Evolutionary conservation across 1,140 invertebrate species (phyloP).

Genomic region (Latrodectus geometricus): DNA sequence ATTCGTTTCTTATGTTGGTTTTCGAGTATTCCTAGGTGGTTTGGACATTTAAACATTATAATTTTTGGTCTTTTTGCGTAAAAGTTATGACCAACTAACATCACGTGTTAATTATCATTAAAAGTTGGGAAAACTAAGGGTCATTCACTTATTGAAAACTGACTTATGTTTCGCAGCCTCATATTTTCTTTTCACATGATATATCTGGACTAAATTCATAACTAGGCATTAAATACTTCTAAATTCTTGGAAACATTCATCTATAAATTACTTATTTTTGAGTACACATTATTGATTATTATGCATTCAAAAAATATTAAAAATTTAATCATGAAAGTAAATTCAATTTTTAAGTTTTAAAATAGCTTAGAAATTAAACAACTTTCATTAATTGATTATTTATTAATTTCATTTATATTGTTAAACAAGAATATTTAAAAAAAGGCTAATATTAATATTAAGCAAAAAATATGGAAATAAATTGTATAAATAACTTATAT

Average conservation of each 20-base stretch:
- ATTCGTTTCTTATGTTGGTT: neutral
- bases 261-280: neutral
- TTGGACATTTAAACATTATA: neutral
- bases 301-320: too few relatives aligned
- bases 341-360: too few relatives aligned
- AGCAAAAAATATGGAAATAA: too few relatives aligned
- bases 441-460: too few relatives aligned
- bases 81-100: neutral
- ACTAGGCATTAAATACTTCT: neutral
- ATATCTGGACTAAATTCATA: neutral
- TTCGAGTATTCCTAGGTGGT: neutral
- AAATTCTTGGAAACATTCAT: neutral
- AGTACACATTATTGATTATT: neutral
- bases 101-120: neutral
- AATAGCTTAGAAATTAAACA: too few relatives aligned
- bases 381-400: too few relatives aligned
- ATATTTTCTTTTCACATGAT: neutral
- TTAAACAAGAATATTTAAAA: too few relatives aligned
- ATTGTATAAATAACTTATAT: too few relatives aligned
- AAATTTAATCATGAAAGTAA: too few relatives aligned
- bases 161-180: neutral
- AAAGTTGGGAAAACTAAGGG: neutral
- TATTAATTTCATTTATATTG: too few relatives aligned
- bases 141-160: neutral
- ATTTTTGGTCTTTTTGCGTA: neutral